Conservation (phyloP, 2,113 vertebrate species). For the Morphnarchus princeps region DNA sequence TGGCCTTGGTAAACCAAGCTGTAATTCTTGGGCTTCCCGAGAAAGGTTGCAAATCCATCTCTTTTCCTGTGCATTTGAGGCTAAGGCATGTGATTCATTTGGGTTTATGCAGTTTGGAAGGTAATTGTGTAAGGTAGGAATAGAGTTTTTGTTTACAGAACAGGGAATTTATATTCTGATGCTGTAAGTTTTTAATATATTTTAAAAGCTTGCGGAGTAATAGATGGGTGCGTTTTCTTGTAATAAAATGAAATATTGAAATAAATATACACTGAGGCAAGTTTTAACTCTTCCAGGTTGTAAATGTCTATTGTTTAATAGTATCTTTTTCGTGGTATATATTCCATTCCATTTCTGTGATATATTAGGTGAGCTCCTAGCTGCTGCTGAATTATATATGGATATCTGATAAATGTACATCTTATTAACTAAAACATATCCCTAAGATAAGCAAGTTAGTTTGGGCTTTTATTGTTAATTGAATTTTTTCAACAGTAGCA, state of each 20-base stretch:
- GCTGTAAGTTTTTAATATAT: not conserved
- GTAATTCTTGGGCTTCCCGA: not conserved
- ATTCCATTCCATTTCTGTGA: conserved; percentile 4
- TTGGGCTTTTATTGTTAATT: conserved; percentile 71
- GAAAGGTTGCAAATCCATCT: not conserved
- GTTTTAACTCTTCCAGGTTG: conserved; percentile 46
- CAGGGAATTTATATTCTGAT: not conserved
- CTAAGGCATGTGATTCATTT: not conserved
- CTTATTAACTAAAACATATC: conserved; percentile 25
- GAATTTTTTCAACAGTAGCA: conserved; percentile 64
- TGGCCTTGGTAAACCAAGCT: not conserved
- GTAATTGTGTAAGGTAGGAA: not conserved
- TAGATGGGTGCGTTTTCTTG: not conserved
- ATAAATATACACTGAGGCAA: not conserved
- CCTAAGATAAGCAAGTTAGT: conserved; percentile 55
- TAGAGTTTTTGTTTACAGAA: not conserved
- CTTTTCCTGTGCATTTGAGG: not conserved
- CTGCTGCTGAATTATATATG: conserved; percentile 37
- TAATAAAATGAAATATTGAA: conserved; percentile 39
- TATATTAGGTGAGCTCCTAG: not conserved
- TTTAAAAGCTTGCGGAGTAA: not conserved
- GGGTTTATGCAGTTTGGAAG: not conserved
- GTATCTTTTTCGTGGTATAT: not conserved
- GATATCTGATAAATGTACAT: conserved; percentile 33
- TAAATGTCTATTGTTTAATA: conserved; percentile 54